Evolutionary conservation across 2,113 vertebrate species (phyloP).

Genomic region (Nipponia nippon): DNA sequence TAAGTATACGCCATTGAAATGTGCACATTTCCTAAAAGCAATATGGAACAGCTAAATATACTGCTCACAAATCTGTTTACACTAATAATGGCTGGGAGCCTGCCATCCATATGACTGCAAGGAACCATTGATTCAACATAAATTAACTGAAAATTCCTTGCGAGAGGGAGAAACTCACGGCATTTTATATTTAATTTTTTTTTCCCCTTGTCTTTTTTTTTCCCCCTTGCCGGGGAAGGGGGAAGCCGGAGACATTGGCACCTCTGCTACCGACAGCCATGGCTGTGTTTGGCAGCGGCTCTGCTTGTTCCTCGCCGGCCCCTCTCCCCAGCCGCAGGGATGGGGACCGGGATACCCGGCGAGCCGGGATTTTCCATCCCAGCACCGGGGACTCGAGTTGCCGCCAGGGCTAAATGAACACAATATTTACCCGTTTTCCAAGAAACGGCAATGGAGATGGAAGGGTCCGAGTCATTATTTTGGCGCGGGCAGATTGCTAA

Average conservation of each 20-base stretch:
- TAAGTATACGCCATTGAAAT: slow-evolving; percentile 46
- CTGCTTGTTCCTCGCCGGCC: neutral
- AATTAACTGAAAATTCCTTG: slow-evolving; percentile 38
- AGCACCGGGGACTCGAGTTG: neutral
- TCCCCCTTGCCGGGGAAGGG: neutral
- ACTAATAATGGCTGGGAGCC: slow-evolving; percentile 70
- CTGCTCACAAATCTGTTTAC: slow-evolving; percentile 71
- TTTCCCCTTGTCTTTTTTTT: neutral
- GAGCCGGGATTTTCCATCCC: neutral
- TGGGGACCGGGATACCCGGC: rapidly evolving
- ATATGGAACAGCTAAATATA: slow-evolving; percentile 71
- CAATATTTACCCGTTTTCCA: neutral
- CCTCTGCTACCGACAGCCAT: rapidly evolving
- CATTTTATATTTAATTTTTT: neutral
- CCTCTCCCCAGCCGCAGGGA: neutral
- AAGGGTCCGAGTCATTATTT: neutral
- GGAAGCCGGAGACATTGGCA: neutral
- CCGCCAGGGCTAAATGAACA: neutral
- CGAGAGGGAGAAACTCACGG: neutral
- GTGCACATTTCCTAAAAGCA: slow-evolving; percentile 70
- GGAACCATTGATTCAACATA: slow-evolving; percentile 45
- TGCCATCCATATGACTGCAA: slow-evolving; percentile 70
- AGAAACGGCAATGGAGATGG: rapidly evolving
- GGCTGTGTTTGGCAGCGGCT: neutral
- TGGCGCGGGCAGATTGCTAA: neutral